Base-by-base conservation (phyloP, 2,113 vertebrate species). In the Podiceps cristatus region DNA sequence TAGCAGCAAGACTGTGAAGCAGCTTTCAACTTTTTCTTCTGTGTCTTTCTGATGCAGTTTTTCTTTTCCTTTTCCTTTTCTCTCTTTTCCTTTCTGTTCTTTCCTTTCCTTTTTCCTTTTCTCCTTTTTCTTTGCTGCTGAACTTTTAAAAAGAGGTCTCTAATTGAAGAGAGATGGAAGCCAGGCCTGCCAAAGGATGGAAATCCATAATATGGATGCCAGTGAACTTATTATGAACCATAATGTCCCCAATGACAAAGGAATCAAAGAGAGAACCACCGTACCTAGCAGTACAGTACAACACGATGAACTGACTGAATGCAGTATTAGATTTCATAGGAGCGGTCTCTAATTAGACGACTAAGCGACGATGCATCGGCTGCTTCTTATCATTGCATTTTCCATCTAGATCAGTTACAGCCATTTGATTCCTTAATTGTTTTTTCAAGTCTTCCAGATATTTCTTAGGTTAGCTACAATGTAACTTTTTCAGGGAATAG, bases 141-240 rank as follows among this genome's bases (percentile, higher is more conserved):
- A 94, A 96, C 86, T 95, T 94, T 98, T 96, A 90, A 94, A 97
- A 98, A 98, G 97, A 98, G 96, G 98, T 98, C 98, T 98, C 98
- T 98, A 98, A 98, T 97, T 97, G 98, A 98, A 98, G 98, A 98
- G 98, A 99, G 98, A 97, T 98, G 98, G 98, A 99, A 98, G 98
- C 98, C 99, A 98, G 98, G 99, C 99, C 99, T 99, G 99, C 99
- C 99, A 99, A 99, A 99, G 99, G 99, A 99, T 99, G 98, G 98
- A 99, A 98, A 98, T 99, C 99, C 99, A 98, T 99, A 98, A 96
- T 98, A 98, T 99, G 99, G 99, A 99, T 99, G 97, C 99, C 99
- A 99, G 98, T 98, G 98, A 99, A 99, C 98, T 98, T 97, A 96
- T 94, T 96, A 96, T 96, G 96, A 98, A 98, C 98, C 97, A 88